Evolutionary conservation across 2,888 invertebrate species (phyloP), one percentile per base, ranked within the genome.

Genomic region (Suillia variegata): DNA sequence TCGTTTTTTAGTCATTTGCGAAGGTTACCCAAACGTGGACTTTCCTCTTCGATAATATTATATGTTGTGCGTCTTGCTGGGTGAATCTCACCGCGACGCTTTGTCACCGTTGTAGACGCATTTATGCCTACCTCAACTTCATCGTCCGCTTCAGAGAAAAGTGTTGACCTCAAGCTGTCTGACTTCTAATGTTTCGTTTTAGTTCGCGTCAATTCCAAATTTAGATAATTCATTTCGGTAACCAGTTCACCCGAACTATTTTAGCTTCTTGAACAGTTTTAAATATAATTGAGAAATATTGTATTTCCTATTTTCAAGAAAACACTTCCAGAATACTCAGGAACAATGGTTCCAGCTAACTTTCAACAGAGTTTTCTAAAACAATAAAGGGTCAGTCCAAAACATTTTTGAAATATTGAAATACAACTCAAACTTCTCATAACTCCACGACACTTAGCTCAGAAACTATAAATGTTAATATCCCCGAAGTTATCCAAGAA

Each of bases 161-260:
- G 10, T 5, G 49, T 33, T 2, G 33, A 17, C 8, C 18, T 17
- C 51, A 51, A 62, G 34, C 68, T 82, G 10, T 33, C 26, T 21
- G 55, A 21, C 58, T 74, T 77, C 60, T 78, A 71, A 20, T 68
- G 71, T 59, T 75, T 84, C 38, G 75, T 67, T 60, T 83, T 82
- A 62, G 81, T 72, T 24, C 80, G 80, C 24, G 80, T 76, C 24
- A 85, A 70, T 66, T 86, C 85, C 56, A 82, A 76, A 57, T 84
- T 85, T 34, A 89, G 75, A 42, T 82, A 83, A 73, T 92, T 91
- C 34, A 92, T 81, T 81, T 92, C 91, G 13, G 89, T 86, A 48
- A 87, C 86, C 67, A 95, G 85, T 80, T 94, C 92, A 81, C 95
- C 95, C n/a, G n/a, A n/a, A n/a, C n/a, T n/a, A n/a, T n/a, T n/a